Percentiles rank a stretch among this genome's conserved stretches.
Evolutionary conservation across 2,888 invertebrate genomes (phyloP).

Genomic region (Lordiphosa andalusiaca): DNA sequence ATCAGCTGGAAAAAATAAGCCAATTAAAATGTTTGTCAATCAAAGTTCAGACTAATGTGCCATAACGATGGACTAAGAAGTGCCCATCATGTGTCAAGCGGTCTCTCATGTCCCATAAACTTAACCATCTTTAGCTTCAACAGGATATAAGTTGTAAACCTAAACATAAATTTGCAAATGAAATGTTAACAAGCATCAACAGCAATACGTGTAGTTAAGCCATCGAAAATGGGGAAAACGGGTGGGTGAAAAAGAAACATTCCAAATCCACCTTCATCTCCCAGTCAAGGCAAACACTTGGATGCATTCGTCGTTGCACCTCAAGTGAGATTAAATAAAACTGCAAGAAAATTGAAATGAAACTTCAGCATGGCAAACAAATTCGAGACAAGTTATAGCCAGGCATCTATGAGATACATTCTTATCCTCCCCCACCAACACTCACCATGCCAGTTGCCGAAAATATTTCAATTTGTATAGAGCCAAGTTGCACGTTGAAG

Average conservation of each 20-base stretch:
- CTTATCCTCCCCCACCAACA: background rate
- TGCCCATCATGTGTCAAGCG: too few relatives aligned
- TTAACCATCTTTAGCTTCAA: too few relatives aligned
- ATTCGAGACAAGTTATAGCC: conserved; percentile 60
- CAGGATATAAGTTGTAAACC: too few relatives aligned
- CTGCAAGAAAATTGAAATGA: conserved; percentile 69
- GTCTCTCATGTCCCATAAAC: too few relatives aligned
- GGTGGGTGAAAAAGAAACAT: conserved; percentile 5
- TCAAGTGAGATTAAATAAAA: conserved; percentile 73
- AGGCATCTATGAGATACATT: conserved; percentile 28
- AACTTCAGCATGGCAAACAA: conserved; percentile 66
- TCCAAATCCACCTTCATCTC: conserved; percentile 17
- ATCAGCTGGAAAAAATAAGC: too few relatives aligned
- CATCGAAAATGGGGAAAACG: background rate
- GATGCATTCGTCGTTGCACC: conserved; percentile 61
- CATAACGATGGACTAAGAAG: too few relatives aligned
- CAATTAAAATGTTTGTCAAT: too few relatives aligned
- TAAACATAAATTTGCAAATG: too few relatives aligned
- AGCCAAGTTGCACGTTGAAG: conserved; percentile 28
- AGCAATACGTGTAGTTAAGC: background rate
- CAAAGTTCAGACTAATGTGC: too few relatives aligned
- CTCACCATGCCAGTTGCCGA: conserved; percentile 13
- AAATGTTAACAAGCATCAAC: background rate
- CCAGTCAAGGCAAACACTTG: conserved; percentile 47
- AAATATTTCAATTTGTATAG: conserved; percentile 38